Conservation (phyloP, 2,797 vertebrate species). For the Semaprochilodus insignis region DNA sequence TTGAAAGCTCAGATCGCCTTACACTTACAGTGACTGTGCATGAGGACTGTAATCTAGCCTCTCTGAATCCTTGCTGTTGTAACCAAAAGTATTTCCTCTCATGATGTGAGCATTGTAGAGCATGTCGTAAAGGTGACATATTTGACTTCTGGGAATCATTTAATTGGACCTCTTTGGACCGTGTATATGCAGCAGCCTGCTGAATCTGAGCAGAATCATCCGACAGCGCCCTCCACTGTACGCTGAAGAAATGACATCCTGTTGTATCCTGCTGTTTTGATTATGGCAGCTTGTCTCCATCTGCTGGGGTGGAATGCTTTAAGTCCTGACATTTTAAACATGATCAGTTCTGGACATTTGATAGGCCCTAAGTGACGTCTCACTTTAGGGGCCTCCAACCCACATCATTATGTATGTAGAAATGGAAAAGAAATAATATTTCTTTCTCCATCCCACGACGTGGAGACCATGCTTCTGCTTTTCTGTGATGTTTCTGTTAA, state of each 20-base stretch:
- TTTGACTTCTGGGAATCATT: neutral
- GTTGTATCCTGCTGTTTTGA: no score
- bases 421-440: no score
- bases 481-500: no score
- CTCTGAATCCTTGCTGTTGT: neutral
- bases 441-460: no score
- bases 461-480: no score
- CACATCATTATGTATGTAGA: no score
- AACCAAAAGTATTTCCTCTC: no score
- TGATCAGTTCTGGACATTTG: neutral
- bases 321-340: neutral
- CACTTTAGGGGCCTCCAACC: no score
- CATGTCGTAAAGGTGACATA: no score
- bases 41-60: neutral
- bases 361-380: no score
- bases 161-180: neutral
- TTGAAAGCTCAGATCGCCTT: neutral
- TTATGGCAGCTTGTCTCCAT: slow-evolving; percentile 7
- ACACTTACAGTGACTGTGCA: neutral
- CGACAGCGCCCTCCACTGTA: slow-evolving; percentile 29
- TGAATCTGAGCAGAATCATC: neutral
- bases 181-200: neutral
- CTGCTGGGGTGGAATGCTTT: neutral
- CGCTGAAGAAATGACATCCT: neutral
- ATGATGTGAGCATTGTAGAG: no score